A percentile compares a stretch with the other conserved stretches of the same genome.
phyloP scores from a whole-genome alignment of 92 coral and sea anemone genomes.

The Epizoanthus fatuus region DNA sequence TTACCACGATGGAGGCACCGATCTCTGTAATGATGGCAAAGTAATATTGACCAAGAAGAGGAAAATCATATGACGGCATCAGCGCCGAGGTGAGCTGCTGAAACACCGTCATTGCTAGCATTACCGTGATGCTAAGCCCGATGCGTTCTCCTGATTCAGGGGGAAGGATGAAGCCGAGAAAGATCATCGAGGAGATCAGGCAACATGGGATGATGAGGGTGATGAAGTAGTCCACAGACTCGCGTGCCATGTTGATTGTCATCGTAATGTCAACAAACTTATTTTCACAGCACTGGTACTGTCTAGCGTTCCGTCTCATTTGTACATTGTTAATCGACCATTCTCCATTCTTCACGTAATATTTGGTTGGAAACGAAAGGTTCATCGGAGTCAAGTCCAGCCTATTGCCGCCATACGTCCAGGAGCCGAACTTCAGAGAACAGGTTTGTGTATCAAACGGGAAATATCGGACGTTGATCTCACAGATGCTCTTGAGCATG shows the following conservation, averaged over 20 bases:
- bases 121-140: slow-evolving; percentile 94
- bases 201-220: slow-evolving; percentile 94
- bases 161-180: slow-evolving; percentile 92
- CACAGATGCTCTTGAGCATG: slow-evolving; percentile 79
- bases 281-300: slow-evolving; percentile 69
- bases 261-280: slow-evolving; percentile 82
- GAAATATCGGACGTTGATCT: slow-evolving; percentile 76
- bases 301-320: slow-evolving; percentile 45
- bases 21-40: slow-evolving; percentile 94
- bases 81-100: slow-evolving; percentile 96
- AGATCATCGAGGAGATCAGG: slow-evolving; percentile 95
- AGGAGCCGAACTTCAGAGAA: slow-evolving; percentile 87
- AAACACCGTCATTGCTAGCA: slow-evolving; percentile 97
- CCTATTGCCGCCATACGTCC: slow-evolving; percentile 68
- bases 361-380: slow-evolving; percentile 59
- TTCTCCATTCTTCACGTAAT: slow-evolving; percentile 87
- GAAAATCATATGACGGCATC: slow-evolving; percentile 97
- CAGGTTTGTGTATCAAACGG: slow-evolving; percentile 93
- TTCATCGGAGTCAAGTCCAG: slow-evolving; percentile 71
- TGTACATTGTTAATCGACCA: slow-evolving; percentile 75
- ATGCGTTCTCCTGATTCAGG: slow-evolving; percentile 98
- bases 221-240: slow-evolving; percentile 85
- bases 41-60: slow-evolving; percentile 94
- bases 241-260: slow-evolving; percentile 80
- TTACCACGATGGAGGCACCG: slow-evolving; percentile 87